Evolutionary conservation across 2,888 invertebrate species (phyloP).

Genomic region (Willowsia nigromaculata): DNA sequence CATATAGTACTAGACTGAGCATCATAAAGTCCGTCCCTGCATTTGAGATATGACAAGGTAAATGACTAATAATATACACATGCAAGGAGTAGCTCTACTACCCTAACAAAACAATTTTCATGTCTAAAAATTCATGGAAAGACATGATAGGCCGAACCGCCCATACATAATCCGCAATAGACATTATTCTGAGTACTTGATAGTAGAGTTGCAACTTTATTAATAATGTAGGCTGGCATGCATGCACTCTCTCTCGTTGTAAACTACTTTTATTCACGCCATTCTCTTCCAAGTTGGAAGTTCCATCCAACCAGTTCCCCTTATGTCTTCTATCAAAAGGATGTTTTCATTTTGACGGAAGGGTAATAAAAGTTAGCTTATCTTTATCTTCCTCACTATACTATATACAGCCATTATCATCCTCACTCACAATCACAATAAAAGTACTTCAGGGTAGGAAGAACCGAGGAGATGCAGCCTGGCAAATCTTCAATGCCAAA

Average conservation of each 20-base stretch:
- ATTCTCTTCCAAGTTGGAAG: too few species aligned
- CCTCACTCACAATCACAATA: constrained; percentile 1
- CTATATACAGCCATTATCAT: neutral
- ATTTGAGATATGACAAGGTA: neutral
- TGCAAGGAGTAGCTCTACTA: neutral
- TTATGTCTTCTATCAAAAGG: neutral
- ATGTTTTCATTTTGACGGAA: constrained; percentile 20
- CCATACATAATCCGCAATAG: neutral
- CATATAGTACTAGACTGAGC: too few species aligned
- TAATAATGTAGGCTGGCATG: neutral
- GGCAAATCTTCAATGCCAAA: constrained; percentile 24
- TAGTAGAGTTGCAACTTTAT: constrained; percentile 27
- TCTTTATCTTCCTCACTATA: neutral
- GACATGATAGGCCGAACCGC: neutral
- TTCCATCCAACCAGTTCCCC: too few species aligned
- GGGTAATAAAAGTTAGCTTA: constrained; percentile 40
- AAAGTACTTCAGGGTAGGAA: neutral
- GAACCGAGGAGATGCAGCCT: neutral
- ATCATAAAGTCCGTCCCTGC: too few species aligned
- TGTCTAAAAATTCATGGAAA: neutral
- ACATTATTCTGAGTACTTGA: neutral
- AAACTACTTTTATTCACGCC: constrained; percentile 41
- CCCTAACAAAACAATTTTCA: neutral
- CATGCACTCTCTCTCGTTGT: constrained; percentile 7
- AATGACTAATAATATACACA: neutral